A percentile compares a stretch with the other conserved stretches of the same genome.
Evolutionary conservation across 1,140 invertebrate species (phyloP).

Genomic region (Oryctes rhinoceros): DNA sequence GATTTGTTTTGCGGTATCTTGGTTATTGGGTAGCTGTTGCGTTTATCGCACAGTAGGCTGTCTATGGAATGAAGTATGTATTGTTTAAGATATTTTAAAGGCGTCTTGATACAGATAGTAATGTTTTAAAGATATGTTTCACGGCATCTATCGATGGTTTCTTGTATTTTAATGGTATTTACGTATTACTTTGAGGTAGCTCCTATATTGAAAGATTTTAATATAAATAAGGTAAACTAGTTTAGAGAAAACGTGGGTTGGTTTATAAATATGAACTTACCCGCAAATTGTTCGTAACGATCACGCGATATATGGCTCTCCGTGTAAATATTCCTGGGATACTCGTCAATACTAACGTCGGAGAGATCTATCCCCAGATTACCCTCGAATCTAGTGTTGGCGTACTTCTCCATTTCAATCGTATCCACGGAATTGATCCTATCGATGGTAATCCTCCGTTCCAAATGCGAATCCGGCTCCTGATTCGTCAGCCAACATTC

Average conservation of each 20-base stretch:
- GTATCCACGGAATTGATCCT: neutral
- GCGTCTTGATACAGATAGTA: no score
- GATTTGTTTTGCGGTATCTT: neutral
- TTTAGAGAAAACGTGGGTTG: no score
- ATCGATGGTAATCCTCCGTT: neutral
- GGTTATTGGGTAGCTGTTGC: conserved; percentile 9
- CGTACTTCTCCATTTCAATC: neutral
- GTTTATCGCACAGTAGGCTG: neutral
- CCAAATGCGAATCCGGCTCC: neutral
- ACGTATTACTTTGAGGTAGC: no score
- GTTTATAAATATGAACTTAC: neutral
- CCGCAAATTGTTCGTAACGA: neutral
- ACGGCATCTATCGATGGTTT: no score
- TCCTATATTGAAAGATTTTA: no score
- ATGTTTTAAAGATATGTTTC: no score
- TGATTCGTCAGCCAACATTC: neutral
- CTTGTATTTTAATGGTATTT: no score
- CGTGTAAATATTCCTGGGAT: conserved; percentile 2
- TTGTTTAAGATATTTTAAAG: no score
- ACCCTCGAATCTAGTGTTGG: neutral
- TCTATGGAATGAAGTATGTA: neutral
- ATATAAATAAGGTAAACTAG: no score
- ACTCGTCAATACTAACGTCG: neutral
- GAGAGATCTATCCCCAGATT: neutral
- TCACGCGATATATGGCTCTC: neutral